phyloP scores from a whole-genome alignment of 2,797 vertebrate species.

The Ciconia nigra region DNA sequence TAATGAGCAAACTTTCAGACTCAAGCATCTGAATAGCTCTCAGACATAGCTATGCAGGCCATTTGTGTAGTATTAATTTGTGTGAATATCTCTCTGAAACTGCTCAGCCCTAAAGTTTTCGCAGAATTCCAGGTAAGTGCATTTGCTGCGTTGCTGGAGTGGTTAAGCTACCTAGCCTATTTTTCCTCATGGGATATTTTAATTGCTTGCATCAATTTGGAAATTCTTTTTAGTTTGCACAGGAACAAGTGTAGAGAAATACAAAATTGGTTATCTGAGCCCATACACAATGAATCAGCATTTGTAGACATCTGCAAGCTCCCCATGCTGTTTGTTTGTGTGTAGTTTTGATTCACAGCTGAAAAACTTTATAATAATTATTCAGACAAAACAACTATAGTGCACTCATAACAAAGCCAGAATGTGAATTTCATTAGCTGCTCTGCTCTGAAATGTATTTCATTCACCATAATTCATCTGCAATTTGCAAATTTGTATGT shows the following conservation, averaged over 20 bases:
- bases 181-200: neutral
- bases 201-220: neutral
- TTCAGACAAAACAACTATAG: neutral
- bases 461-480: neutral
- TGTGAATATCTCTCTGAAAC: neutral
- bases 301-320: neutral
- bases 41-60: neutral
- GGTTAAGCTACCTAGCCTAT: neutral
- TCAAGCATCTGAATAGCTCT: neutral
- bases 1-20: neutral
- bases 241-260: neutral
- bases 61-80: neutral
- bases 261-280: neutral
- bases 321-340: neutral
- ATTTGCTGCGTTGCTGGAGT: neutral
- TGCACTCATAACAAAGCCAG: neutral
- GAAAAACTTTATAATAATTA: neutral
- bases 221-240: neutral
- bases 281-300: neutral
- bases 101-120: neutral
- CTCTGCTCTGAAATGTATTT: neutral
- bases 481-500: neutral
- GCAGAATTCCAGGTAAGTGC: neutral
- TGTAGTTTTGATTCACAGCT: neutral
- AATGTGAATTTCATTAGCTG: neutral